These are phyloP conservation scores for Cataglyphis hispanica DNA, from an alignment of 1,140 invertebrate genomes.

Conservation along the genomic window DNA sequence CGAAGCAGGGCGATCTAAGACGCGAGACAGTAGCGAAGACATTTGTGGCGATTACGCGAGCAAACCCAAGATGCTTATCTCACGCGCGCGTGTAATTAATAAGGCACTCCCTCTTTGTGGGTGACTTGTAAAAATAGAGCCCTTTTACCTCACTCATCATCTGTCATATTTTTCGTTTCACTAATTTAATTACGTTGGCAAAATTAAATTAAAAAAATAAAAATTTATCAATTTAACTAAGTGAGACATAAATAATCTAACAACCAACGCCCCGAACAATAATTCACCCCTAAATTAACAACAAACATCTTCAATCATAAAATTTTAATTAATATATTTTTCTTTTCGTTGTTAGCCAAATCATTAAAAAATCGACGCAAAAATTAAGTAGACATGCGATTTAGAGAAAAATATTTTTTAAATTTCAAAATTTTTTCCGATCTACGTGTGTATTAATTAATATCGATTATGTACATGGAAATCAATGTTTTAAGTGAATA, in stretches of 20 bases:
- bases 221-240: neutral
- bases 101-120: slow-evolving; percentile 12
- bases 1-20: neutral
- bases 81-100: slow-evolving; percentile 11
- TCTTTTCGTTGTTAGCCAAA: neutral
- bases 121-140: neutral
- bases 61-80: slow-evolving; percentile 17
- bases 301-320: neutral
- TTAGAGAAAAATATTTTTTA: neutral
- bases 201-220: slow-evolving; percentile 12
- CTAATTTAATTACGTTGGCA: neutral
- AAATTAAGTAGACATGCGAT: neutral
- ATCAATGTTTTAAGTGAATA: neutral
- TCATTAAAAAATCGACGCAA: neutral
- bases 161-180: neutral
- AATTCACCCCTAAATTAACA: neutral
- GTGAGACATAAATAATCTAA: neutral
- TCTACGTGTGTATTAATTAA: neutral
- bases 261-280: neutral
- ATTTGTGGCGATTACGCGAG: slow-evolving; percentile 1
- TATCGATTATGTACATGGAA: neutral
- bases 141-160: neutral
- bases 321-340: slow-evolving; percentile 11
- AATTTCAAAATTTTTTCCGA: neutral
- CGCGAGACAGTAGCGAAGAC: neutral